Evolutionary conservation across 2,797 vertebrate species (phyloP).

Genomic region (Sebastes kiyomatsui): DNA sequence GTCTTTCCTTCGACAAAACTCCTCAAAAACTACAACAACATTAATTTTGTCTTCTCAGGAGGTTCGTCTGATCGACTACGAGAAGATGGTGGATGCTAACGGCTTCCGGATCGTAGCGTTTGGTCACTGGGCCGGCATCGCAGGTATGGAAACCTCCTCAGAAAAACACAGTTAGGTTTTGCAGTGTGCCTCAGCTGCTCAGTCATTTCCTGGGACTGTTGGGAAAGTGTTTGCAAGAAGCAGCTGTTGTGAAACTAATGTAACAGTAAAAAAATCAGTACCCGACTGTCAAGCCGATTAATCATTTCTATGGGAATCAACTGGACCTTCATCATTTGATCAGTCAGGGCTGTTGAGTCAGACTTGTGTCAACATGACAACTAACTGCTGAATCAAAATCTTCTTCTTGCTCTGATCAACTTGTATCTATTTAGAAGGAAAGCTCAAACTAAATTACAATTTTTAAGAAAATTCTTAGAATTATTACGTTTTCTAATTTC

Average conservation of each 20-base stretch:
- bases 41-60: slow-evolving; percentile 79
- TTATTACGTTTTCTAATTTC: no score
- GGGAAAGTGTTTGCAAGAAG: not conserved
- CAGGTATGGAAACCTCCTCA: slow-evolving; percentile 79
- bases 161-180: not conserved
- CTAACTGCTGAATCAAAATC: no score
- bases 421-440: no score
- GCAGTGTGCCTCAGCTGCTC: no score
- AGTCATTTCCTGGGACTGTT: not conserved
- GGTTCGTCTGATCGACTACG: slow-evolving; percentile 97
- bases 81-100: slow-evolving; percentile 97
- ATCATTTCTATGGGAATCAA: not conserved
- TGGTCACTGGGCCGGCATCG: slow-evolving; percentile 97
- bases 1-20: not conserved
- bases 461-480: no score
- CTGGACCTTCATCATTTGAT: no score
- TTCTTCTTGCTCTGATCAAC: no score
- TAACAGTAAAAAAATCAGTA: not conserved
- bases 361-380: no score
- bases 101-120: slow-evolving; percentile 94
- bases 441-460: no score
- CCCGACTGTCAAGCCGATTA: rapidly evolving
- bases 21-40: not conserved
- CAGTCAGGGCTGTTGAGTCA: no score
- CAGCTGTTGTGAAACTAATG: not conserved